phyloP scores from a whole-genome alignment of 2,113 vertebrate genomes.

The Delphinus delphis region DNA sequence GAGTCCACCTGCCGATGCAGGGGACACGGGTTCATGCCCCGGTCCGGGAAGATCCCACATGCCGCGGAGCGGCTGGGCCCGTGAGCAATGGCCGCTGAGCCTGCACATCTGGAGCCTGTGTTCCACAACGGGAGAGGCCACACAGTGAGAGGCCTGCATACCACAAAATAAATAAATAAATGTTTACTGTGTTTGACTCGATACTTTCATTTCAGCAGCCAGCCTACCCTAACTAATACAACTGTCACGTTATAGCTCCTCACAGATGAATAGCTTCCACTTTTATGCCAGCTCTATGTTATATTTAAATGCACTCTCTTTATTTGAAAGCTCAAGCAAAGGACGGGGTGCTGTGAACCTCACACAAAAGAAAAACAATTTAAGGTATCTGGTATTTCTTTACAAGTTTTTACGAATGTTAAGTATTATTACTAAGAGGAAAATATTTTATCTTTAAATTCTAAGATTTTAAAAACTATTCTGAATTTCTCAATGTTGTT shows the following conservation, averaged over 20 bases:
- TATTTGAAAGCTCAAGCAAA: neutral
- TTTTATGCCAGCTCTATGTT: neutral
- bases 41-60: no score
- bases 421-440: conserved; percentile 31
- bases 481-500: conserved; percentile 15
- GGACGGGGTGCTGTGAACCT: neutral
- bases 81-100: no score
- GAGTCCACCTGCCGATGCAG: no score
- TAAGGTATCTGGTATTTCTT: neutral
- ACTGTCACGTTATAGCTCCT: neutral
- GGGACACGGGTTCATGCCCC: no score
- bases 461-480: conserved; percentile 15
- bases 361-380: neutral
- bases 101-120: no score
- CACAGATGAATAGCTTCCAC: neutral
- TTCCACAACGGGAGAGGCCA: no score
- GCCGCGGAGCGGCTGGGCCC: no score
- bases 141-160: no score
- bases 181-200: neutral
- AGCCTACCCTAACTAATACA: neutral
- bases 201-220: neutral
- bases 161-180: neutral
- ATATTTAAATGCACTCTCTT: neutral
- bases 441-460: conserved; percentile 15
- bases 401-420: neutral